phyloP scores from a whole-genome alignment of 2,888 invertebrate genomes.

The Graphium colonna region DNA sequence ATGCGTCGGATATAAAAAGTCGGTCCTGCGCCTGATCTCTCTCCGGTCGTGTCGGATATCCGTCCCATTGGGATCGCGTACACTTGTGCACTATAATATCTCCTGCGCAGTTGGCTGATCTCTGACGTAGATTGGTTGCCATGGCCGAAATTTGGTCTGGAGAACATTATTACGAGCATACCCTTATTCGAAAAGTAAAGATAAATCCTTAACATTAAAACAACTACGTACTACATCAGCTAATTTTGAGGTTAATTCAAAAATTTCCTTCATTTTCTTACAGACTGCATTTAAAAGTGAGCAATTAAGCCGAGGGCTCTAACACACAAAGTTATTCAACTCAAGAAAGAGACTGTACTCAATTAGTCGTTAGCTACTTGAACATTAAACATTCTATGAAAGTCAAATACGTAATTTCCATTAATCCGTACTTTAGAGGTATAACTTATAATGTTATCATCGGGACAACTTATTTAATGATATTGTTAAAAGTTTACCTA shows the following conservation, averaged over 20 bases:
- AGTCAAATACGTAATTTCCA: constrained; percentile 10
- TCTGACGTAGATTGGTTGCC: too few relatives aligned
- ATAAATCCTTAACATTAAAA: too few relatives aligned
- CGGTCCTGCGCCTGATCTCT: too few relatives aligned
- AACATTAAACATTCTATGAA: constrained; percentile 11
- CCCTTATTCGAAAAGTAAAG: too few relatives aligned
- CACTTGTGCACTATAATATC: too few relatives aligned
- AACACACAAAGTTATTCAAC: constrained; percentile 15
- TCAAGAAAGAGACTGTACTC: constrained; percentile 12
- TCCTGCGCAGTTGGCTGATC: too few relatives aligned
- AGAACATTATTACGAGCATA: too few relatives aligned
- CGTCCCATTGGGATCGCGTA: too few relatives aligned
- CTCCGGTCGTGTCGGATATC: too few relatives aligned
- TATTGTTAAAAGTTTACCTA: not conserved
- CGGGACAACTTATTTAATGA: not conserved
- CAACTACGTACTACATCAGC: not conserved
- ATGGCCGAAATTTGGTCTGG: too few relatives aligned
- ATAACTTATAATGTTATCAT: constrained; percentile 1
- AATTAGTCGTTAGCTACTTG: constrained; percentile 14
- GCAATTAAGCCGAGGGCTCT: constrained; percentile 13
- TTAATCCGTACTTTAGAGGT: constrained; percentile 1
- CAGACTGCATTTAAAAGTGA: constrained; percentile 4
- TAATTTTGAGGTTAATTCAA: not conserved
- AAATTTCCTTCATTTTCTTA: constrained; percentile 7
- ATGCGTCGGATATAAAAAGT: too few relatives aligned